Conservation (phyloP, 2,113 vertebrate genomes). For the Cinclus cinclus region DNA sequence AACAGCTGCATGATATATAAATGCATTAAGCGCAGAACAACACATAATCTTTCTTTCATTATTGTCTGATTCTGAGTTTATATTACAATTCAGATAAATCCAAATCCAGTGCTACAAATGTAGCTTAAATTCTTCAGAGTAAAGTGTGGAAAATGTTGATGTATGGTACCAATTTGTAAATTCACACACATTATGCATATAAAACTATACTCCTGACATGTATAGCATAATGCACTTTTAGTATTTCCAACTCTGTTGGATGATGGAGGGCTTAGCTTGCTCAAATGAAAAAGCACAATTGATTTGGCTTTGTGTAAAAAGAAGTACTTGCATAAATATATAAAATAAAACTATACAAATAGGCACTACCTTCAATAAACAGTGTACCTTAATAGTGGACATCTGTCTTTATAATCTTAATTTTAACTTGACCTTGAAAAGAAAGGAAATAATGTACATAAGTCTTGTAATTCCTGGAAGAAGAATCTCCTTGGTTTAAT, state of each 20-base stretch:
- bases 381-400: fast-evolving
- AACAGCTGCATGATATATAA: neutral
- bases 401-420: neutral
- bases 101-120: neutral
- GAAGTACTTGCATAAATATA: slow-evolving; percentile 5
- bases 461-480: neutral
- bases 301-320: neutral
- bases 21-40: neutral
- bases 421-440: neutral
- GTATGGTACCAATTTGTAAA: slow-evolving; percentile 11
- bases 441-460: neutral
- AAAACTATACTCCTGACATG: slow-evolving; percentile 21
- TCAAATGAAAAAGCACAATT: slow-evolving; percentile 17
- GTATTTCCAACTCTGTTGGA: slow-evolving; percentile 16
- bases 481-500: neutral
- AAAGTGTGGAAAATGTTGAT: slow-evolving; percentile 12
- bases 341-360: neutral
- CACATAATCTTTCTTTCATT: neutral
- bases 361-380: neutral
- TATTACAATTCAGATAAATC: slow-evolving; percentile 12
- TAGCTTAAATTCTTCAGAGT: slow-evolving; percentile 32
- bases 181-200: neutral
- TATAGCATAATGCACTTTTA: slow-evolving; percentile 28
- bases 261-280: neutral
- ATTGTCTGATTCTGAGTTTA: neutral